Percentiles rank a stretch among this genome's conserved stretches.
phyloP scores from a whole-genome alignment of 2,888 invertebrate species.

The Torymus tubicola region DNA sequence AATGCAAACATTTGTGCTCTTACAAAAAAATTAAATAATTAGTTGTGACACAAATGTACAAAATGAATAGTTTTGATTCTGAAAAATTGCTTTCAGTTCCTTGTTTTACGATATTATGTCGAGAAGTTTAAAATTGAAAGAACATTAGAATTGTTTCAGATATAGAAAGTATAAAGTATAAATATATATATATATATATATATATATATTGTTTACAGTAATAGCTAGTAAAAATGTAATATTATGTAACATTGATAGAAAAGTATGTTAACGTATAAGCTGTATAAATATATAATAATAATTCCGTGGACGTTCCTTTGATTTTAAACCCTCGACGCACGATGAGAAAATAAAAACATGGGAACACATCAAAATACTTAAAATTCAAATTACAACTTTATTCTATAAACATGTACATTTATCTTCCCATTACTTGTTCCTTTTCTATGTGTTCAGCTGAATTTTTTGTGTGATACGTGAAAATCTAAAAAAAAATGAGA shows the following conservation, averaged over 20 bases:
- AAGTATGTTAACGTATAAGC: constrained; percentile 39
- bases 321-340: constrained; percentile 51
- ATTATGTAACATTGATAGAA: constrained; percentile 40
- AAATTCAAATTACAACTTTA: constrained; percentile 49
- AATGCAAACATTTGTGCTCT: neutral
- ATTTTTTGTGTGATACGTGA: constrained; percentile 47
- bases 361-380: constrained; percentile 57
- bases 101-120: constrained; percentile 32
- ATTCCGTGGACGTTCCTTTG: constrained; percentile 37
- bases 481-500: constrained; percentile 45
- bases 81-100: constrained; percentile 28
- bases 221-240: constrained; percentile 37
- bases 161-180: constrained; percentile 18
- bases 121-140: constrained; percentile 50
- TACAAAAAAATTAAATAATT: too few species aligned
- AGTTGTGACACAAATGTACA: neutral
- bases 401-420: constrained; percentile 51
- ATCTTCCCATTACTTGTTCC: constrained; percentile 59
- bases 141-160: constrained; percentile 41
- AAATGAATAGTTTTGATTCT: neutral
- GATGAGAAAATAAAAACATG: constrained; percentile 48
- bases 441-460: constrained; percentile 52
- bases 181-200: neutral
- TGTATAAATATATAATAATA: constrained; percentile 46
- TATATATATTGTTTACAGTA: constrained; percentile 47